Conservation (phyloP, 2,888 invertebrate genomes). For the Trissoscelio sp. region DNA sequence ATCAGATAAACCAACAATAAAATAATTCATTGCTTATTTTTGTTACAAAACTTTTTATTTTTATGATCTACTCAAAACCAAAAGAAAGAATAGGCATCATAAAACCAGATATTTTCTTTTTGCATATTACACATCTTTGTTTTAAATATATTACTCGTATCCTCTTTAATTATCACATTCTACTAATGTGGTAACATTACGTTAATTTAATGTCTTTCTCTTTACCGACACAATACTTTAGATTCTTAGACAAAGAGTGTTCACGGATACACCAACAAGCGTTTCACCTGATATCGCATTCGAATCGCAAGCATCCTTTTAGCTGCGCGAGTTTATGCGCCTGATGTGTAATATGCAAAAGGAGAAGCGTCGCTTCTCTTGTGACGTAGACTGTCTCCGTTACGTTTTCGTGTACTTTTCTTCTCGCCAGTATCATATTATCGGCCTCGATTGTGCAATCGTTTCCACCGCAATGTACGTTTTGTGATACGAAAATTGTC, state of each 20-base stretch:
- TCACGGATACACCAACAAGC: constrained; percentile 19
- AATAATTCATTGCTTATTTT: constrained; percentile 15
- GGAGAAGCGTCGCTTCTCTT: constrained; percentile 27
- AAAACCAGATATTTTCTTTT: neutral
- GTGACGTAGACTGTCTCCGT: constrained; percentile 30
- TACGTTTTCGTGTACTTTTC: constrained; percentile 60
- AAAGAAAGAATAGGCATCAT: constrained; percentile 1
- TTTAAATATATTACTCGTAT: neutral
- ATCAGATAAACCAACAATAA: constrained; percentile 26
- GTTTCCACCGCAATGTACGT: constrained; percentile 33
- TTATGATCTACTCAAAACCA: neutral
- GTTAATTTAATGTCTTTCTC: constrained; percentile 22
- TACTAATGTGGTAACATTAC: constrained; percentile 2
- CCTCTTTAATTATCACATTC: constrained; percentile 11
- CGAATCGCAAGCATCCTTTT: constrained; percentile 28
- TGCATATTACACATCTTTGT: constrained; percentile 1
- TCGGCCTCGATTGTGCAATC: constrained; percentile 50
- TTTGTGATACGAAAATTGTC: constrained; percentile 43
- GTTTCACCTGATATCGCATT: constrained; percentile 26
- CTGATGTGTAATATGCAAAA: constrained; percentile 19
- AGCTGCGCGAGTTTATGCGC: neutral
- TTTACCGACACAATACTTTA: constrained; percentile 9
- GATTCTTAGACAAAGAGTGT: constrained; percentile 24
- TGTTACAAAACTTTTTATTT: constrained; percentile 14
- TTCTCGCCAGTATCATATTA: constrained; percentile 57